Evolutionary conservation across 2,888 invertebrate genomes (phyloP), one percentile per base, ranked within the genome.

Genomic region (Meganola albula): DNA sequence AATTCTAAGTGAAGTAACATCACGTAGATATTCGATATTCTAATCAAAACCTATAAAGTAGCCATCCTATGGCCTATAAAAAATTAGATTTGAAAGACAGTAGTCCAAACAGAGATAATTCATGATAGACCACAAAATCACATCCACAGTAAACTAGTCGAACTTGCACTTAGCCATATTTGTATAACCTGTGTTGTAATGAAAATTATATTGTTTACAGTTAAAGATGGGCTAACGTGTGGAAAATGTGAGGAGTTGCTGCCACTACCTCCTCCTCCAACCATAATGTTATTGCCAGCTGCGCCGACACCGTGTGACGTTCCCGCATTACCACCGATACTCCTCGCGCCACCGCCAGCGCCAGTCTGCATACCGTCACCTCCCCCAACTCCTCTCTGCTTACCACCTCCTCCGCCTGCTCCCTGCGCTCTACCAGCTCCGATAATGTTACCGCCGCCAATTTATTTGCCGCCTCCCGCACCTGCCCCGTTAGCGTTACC

Each of bases 251-350:
- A 52, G 14, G 56, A 60, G 10, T 28, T 52, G 8, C 36, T 48
- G 2, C 72, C 66, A 7, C 67, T 59, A 1, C 61, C 64, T 7
- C 66, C 66, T 0, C 74, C 76, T 3, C 55, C 72, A 0, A 74
- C 79, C 0, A 73, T 80, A 7, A 58, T 82, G 29, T 38, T 82
- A 36, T 59, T 79, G 67, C 80, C 80, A 8, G 28, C 48, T 0
- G 11, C 38, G 2, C 52, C 53, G 4, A 24, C 61, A 3, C 51
- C 59, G 0, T 53, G 62, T 0, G 46, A 48, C 0, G 3, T n/a
- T 5, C 26, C 31, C 35, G 2, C 30, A 40, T 10, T 16, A 6
- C 26, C 26, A 16, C 14, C 26, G 10, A n/a, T 13, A 9, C 2
- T 12, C 1, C 48, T 57, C 1, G 47, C 61, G 1, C 51, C 58